Percentiles rank a stretch among this genome's conserved stretches.
Evolutionary conservation across 2,888 invertebrate species (phyloP).

Genomic region (Cryptus armator): DNA sequence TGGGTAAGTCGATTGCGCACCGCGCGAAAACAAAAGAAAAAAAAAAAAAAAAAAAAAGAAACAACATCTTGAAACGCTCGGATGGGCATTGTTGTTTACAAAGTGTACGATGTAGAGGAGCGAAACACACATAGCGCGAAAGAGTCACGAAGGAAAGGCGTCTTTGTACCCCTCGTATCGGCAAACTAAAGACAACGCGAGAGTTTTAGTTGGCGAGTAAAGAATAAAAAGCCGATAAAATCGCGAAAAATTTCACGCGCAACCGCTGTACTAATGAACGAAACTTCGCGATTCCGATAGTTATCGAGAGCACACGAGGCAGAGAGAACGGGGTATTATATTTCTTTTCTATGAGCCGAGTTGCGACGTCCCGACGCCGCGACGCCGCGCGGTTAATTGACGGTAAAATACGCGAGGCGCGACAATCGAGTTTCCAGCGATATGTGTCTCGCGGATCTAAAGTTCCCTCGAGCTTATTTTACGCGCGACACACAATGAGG

Average conservation of each 20-base stretch:
- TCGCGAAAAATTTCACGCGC: slow-evolving; percentile 68
- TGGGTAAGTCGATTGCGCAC: slow-evolving; percentile 49
- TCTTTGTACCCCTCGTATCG: slow-evolving; percentile 10
- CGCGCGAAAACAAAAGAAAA: slow-evolving; percentile 18
- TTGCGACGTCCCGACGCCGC: slow-evolving; percentile 54
- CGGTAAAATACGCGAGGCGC: slow-evolving; percentile 73
- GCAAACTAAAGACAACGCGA: not conserved
- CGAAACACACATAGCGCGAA: too few species aligned
- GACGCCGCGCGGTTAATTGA: slow-evolving; percentile 72
- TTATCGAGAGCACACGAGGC: not conserved
- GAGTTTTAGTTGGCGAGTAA: slow-evolving; percentile 6
- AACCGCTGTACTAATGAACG: slow-evolving; percentile 78
- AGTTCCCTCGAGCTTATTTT: slow-evolving; percentile 41
- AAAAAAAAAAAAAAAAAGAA: not conserved
- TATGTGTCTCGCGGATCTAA: slow-evolving; percentile 6
- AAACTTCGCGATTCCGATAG: slow-evolving; percentile 69
- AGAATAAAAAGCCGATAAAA: slow-evolving; percentile 76
- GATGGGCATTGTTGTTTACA: slow-evolving; percentile 60
- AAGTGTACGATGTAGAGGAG: not conserved
- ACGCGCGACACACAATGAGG: not conserved
- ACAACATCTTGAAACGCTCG: slow-evolving; percentile 52
- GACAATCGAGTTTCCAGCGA: slow-evolving; percentile 49
- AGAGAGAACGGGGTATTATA: not conserved
- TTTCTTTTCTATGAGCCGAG: not conserved
- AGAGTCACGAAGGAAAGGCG: slow-evolving; percentile 45